Evolutionary conservation across 1,140 invertebrate species (phyloP).

Genomic region (Polypedilum vanderplanki): DNA sequence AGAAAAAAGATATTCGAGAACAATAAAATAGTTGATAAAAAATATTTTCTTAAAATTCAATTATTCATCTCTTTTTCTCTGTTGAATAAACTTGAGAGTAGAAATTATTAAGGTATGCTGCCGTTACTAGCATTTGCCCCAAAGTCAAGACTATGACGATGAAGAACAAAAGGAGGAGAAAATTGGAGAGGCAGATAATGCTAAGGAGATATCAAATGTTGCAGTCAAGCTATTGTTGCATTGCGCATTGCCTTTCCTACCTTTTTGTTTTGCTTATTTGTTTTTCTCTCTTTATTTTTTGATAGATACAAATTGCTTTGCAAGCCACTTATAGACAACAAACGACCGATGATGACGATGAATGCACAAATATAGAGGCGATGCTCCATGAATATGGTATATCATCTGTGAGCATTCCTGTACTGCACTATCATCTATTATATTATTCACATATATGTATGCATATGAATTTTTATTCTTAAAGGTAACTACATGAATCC

Average conservation of each 20-base stretch:
- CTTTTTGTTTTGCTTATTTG: neutral
- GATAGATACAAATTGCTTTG: slow-evolving; percentile 27
- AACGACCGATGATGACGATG: slow-evolving; percentile 10
- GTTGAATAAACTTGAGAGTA: neutral
- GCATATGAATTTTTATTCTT: neutral
- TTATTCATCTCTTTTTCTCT: neutral
- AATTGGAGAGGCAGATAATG: slow-evolving; percentile 8
- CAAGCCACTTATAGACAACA: slow-evolving; percentile 16
- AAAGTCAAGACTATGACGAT: neutral
- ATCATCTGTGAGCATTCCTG: neutral
- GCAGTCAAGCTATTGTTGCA: neutral
- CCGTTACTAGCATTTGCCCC: neutral
- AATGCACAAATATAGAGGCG: slow-evolving; percentile 12
- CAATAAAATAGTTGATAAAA: slow-evolving; percentile 7
- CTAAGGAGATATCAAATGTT: neutral
- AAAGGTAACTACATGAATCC: neutral
- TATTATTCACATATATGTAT: neutral
- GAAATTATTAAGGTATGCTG: neutral
- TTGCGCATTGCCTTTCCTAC: neutral
- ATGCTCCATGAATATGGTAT: neutral
- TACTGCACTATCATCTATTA: neutral
- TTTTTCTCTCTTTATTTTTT: slow-evolving; percentile 14
- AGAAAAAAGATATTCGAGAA: neutral
- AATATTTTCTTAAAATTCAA: slow-evolving; percentile 5
- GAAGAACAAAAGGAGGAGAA: neutral